Evolutionary conservation across 2,888 invertebrate genomes (phyloP).

Genomic region (Scaeva pyrastri): DNA sequence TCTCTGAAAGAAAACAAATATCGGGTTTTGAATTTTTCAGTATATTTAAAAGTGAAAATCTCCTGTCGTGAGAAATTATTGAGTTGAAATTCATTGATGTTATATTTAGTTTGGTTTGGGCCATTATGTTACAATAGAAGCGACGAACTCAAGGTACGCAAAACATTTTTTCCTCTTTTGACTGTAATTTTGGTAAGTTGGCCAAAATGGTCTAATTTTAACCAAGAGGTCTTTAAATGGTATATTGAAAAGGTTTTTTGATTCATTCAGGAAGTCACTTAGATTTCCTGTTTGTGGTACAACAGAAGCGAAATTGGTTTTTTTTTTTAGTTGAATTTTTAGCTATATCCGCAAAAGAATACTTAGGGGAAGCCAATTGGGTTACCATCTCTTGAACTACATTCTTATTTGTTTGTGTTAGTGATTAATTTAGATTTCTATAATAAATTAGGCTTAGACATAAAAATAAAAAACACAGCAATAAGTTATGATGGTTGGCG

Average conservation of each 20-base stretch:
- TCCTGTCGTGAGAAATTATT: too few species aligned
- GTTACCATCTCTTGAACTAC: constrained; percentile 7
- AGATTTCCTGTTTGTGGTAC: constrained; percentile 4
- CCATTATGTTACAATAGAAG: constrained; percentile 20
- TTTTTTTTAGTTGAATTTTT: not conserved
- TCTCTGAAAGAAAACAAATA: too few species aligned
- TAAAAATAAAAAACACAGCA: too few species aligned
- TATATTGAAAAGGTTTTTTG: constrained; percentile 19
- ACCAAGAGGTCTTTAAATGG: too few species aligned
- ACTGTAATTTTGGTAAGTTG: too few species aligned
- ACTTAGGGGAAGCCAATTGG: constrained; percentile 4
- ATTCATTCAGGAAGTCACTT: constrained; percentile 9
- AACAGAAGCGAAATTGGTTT: not conserved
- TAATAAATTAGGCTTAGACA: too few species aligned
- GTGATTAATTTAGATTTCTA: too few species aligned
- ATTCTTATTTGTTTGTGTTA: too few species aligned
- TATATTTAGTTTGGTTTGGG: constrained; percentile 23
- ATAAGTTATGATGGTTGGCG: not conserved
- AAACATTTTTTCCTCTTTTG: too few species aligned
- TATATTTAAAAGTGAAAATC: too few species aligned
- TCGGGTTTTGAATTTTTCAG: too few species aligned
- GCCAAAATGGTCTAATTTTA: constrained; percentile 28
- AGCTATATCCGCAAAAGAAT: constrained; percentile 27
- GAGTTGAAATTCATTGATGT: constrained; percentile 12
- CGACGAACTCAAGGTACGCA: constrained; percentile 20